phyloP scores from a whole-genome alignment of 2,888 invertebrate genomes.

The Villa cingulata region DNA sequence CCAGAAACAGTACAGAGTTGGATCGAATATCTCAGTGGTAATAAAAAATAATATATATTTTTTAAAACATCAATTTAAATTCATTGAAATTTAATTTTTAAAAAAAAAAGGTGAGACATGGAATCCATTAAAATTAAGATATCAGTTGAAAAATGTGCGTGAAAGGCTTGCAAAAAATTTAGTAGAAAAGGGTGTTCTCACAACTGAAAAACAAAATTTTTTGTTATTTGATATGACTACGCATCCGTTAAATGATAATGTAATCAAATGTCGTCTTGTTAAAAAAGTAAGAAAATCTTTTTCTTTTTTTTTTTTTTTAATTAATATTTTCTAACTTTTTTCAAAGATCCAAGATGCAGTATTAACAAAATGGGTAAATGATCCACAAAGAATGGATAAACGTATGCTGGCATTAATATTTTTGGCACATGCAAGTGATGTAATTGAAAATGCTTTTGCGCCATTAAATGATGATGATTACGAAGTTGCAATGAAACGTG shows the following conservation, averaged over 20 bases:
- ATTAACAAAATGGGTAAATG: slow-evolving; percentile 89
- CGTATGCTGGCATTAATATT: slow-evolving; percentile 85
- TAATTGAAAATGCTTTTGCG: slow-evolving; percentile 97
- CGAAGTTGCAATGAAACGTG: slow-evolving; percentile 94
- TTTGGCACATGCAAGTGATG: slow-evolving; percentile 95
- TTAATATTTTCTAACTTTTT: neutral
- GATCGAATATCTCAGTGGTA: slow-evolving; percentile 98
- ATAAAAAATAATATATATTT: slow-evolving; percentile 8
- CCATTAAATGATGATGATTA: slow-evolving; percentile 95
- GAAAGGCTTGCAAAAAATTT: slow-evolving; percentile 98
- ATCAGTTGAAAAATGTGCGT: slow-evolving; percentile 96
- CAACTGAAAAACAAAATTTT: slow-evolving; percentile 99
- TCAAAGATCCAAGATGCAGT: slow-evolving; percentile 91
- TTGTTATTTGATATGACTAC: slow-evolving; percentile 99
- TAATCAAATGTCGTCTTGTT: slow-evolving; percentile 88
- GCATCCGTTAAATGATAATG: slow-evolving; percentile 92
- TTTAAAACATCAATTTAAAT: neutral
- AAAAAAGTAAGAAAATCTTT: slow-evolving; percentile 57
- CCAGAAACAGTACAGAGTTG: slow-evolving; percentile 96
- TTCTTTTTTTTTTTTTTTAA: slow-evolving; percentile 3
- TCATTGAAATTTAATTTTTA: too few species aligned
- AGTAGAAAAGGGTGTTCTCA: slow-evolving; percentile 97
- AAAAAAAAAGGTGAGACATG: slow-evolving; percentile 75
- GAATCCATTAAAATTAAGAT: slow-evolving; percentile 97
- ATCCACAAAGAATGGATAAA: slow-evolving; percentile 94